phyloP scores from a whole-genome alignment of 2,113 vertebrate genomes.

The Cephalopholis sonnerati region DNA sequence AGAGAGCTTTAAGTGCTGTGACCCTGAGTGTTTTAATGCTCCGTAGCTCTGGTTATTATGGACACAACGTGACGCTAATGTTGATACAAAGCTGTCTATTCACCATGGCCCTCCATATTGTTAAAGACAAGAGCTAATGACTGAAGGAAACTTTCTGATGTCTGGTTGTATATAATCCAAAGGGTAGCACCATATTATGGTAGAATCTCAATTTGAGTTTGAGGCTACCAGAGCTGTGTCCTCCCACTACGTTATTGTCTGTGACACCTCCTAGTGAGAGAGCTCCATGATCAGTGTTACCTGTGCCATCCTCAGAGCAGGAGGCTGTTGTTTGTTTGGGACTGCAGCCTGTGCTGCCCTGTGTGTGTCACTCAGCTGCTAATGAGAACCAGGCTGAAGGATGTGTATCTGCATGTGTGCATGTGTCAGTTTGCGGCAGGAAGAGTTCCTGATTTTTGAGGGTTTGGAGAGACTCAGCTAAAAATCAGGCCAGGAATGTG shows the following conservation, averaged over 20 bases:
- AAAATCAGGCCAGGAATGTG: conserved; percentile 48
- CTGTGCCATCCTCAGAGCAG: neutral
- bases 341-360: neutral
- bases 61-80: neutral
- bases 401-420: conserved; percentile 10
- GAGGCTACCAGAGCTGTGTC: neutral
- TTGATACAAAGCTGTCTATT: neutral
- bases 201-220: neutral
- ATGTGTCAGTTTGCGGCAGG: conserved; percentile 23
- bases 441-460: conserved; percentile 31
- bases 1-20: neutral
- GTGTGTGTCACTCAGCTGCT: conserved; percentile 19
- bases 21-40: conserved; percentile 5
- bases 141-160: neutral
- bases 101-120: neutral
- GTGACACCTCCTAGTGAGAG: neutral
- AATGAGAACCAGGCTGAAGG: conserved; percentile 48
- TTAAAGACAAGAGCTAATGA: neutral
- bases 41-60: neutral
- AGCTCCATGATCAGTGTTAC: neutral
- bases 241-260: neutral
- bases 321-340: conserved; percentile 20
- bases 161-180: too few relatives aligned
- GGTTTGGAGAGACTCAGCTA: conserved; percentile 23
- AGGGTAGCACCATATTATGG: too few relatives aligned